These are phyloP conservation scores for Macroglossus sobrinus DNA, from an alignment of 2,113 vertebrate genomes.

Conservation along the genomic window DNA sequence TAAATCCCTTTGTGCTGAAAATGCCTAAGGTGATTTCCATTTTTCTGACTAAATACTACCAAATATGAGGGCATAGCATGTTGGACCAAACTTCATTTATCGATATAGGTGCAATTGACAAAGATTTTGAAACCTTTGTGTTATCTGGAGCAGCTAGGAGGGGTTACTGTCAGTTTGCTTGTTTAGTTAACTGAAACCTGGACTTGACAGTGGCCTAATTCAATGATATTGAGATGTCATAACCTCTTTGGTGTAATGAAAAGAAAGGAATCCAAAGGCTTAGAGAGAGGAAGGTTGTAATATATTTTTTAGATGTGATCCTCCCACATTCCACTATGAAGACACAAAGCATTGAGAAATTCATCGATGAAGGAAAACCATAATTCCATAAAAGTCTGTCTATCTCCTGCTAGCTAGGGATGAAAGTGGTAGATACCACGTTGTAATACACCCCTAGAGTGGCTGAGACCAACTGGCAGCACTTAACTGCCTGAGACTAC, in stretches of 20 bases:
- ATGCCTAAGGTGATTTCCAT: neutral
- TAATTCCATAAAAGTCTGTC: neutral
- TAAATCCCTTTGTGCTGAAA: neutral
- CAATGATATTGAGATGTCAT: neutral
- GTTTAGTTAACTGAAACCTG: neutral
- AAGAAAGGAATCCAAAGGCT: neutral
- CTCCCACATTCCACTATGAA: neutral
- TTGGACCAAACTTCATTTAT: neutral
- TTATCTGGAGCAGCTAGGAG: neutral
- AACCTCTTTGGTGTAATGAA: neutral
- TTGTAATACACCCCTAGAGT: neutral
- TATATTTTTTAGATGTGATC: neutral
- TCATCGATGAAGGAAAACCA: neutral
- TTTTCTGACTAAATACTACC: neutral
- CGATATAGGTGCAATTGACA: neutral
- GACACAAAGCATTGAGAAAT: neutral
- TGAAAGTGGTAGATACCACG: neutral
- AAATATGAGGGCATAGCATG: neutral
- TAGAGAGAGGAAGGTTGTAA: neutral
- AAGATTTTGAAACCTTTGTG: neutral
- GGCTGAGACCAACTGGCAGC: neutral
- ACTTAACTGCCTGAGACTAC: neutral
- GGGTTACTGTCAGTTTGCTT: neutral
- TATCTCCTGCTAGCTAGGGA: neutral
- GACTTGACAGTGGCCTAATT: neutral